Base-by-base conservation (phyloP, 2,888 invertebrate species). In the Ernsta delagoae region DNA sequence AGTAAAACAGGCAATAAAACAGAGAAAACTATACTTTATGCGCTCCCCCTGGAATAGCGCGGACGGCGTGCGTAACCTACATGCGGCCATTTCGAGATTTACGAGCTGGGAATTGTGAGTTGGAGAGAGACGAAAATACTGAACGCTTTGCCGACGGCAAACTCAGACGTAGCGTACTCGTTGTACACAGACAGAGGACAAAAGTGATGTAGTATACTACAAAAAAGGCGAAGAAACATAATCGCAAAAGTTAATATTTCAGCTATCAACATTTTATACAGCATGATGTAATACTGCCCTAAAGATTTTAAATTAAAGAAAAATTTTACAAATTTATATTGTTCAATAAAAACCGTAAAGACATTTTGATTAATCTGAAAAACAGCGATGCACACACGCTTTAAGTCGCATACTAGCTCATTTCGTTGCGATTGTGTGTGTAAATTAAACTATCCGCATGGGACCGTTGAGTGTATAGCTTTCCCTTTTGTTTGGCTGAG, bases 11-110 rank as follows among this genome's bases (percentile, higher is more conserved):
- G 88, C 86, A 91, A 93, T 91, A 91, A 92, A 92, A 94, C 92
- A 92, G 94, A 93, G 94, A 94, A 88, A 89, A 90, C 89, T 90
- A 90, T 92, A 92, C 82, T 92, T 93, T 93, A 92, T 90, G 90
- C 86, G 89, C 91, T 90, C 88, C 87, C 87, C 75, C 86, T 78
- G 85, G 88, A 86, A 86, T 87, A 84, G 89, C 90, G 90, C 88
- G 89, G 88, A 89, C 91, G 89, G 90, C 92, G 92, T 91, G 91
- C 93, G 93, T 93, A 93, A 93, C 92, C 93, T 93, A 93, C 92
- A 93, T 93, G 93, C 93, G 94, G 94, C 94, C 93, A 92, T 94
- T 94, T 94, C 94, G 86, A 92, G 93, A 94, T 94, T 94, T 94
- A 94, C 94, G 94, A 94, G 86, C 94, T 94, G 94, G 94, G 94